phyloP scores from a whole-genome alignment of 2,888 invertebrate species.

The Drosophila peninsularis region DNA sequence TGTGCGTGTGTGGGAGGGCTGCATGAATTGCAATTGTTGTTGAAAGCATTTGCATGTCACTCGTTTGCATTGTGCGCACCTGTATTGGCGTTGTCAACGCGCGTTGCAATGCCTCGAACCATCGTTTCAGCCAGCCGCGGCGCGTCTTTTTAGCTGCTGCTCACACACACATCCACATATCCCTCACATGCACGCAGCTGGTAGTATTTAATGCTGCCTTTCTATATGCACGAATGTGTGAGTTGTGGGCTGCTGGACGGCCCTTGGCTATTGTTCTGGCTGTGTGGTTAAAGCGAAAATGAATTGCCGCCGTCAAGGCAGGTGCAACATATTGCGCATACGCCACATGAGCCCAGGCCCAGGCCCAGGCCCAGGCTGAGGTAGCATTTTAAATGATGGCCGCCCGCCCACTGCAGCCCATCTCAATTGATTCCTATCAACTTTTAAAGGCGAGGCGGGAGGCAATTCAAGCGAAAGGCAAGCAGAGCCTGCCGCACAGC shows the following conservation, averaged over 20 bases:
- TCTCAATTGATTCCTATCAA: conserved; percentile 29
- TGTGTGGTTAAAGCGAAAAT: conserved; percentile 58
- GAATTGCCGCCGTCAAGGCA: conserved; percentile 60
- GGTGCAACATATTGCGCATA: conserved; percentile 66
- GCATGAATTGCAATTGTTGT: conserved; percentile 78
- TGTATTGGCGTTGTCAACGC: conserved; percentile 74
- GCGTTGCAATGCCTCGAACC: conserved; percentile 14
- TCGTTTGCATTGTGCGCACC: conserved; percentile 74
- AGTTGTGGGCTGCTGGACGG: conserved; percentile 14
- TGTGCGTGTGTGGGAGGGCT: conserved; percentile 21
- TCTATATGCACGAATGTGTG: conserved; percentile 64
- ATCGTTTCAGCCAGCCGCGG: conserved; percentile 4
- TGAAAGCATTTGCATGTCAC: conserved; percentile 81
- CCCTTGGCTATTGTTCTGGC: conserved; percentile 50
- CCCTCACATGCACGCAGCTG: conserved; percentile 2
- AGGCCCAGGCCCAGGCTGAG: conserved; percentile 12
- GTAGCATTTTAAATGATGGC: conserved; percentile 58
- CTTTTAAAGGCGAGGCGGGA: conserved; percentile 7
- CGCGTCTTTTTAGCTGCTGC: background rate
- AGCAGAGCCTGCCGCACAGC: conserved; percentile 20
- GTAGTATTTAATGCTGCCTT: conserved; percentile 62
- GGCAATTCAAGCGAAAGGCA: conserved; percentile 33
- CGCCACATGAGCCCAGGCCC: conserved; percentile 49
- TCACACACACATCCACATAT: background rate
- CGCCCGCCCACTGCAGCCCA: background rate